Evolutionary conservation across 1,140 invertebrate species (phyloP).

Genomic region (Aphaenogaster floridana): DNA sequence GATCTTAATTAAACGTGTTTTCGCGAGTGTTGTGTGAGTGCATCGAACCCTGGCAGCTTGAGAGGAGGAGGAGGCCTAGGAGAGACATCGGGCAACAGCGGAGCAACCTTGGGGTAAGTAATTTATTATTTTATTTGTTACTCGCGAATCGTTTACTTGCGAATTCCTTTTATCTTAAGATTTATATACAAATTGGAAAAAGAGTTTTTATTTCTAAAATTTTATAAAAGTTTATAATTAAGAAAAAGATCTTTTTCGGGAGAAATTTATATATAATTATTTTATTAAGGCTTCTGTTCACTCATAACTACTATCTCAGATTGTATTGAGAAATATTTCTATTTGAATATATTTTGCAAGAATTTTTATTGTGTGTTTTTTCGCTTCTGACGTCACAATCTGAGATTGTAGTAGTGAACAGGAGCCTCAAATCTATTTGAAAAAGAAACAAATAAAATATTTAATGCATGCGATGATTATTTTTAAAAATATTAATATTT

Average conservation of each 20-base stretch:
- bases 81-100: neutral
- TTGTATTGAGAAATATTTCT: too few species aligned
- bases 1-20: conserved; percentile 10
- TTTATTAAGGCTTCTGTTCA: neutral
- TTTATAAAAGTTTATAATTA: conserved; percentile 2
- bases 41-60: neutral
- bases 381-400: too few species aligned
- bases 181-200: neutral
- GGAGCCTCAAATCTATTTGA: neutral
- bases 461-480: neutral
- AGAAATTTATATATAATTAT: neutral
- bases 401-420: too few species aligned
- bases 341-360: too few species aligned
- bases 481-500: neutral
- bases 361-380: too few species aligned
- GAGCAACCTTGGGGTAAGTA: neutral
- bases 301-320: too few species aligned
- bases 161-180: neutral
- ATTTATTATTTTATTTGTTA: conserved; percentile 7
- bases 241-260: neutral
- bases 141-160: neutral
- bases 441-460: neutral
- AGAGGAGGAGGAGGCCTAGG: neutral
- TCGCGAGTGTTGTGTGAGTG: neutral
- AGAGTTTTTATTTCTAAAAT: neutral